Evolutionary conservation across 64 coral and sea anemone species (phyloP).

Genomic region (Astreopora myriophthalma): DNA sequence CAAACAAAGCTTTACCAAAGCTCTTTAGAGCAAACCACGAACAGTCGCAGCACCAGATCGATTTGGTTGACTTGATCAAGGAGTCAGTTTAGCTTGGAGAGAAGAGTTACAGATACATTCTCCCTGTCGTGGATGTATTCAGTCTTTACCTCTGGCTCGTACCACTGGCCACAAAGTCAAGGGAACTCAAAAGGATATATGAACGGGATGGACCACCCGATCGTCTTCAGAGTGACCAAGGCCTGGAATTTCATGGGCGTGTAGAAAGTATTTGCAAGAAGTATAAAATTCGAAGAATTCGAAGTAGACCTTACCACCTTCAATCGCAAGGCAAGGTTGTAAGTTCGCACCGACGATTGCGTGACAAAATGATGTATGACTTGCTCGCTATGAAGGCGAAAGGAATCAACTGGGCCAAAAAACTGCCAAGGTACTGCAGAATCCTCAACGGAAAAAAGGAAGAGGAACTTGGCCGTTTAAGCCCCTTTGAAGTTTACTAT

Average conservation of each 20-base stretch:
- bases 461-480: constrained; percentile 63
- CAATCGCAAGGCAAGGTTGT: constrained; percentile 47
- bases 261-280: constrained; percentile 1
- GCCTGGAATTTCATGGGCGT: not conserved
- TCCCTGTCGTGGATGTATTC: not conserved
- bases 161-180: not conserved
- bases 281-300: not conserved
- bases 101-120: not conserved
- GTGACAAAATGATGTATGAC: constrained; percentile 63
- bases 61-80: constrained; percentile 9
- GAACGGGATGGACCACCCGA: not conserved
- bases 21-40: not conserved
- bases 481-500: constrained; percentile 55
- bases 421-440: constrained; percentile 62
- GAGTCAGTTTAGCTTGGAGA: not conserved
- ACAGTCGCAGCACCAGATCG: not conserved
- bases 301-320: not conserved
- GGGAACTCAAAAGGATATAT: not conserved
- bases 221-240: not conserved
- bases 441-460: constrained; percentile 68
- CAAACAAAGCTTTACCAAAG: constrained; percentile 1
- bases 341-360: constrained; percentile 52
- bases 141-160: not conserved
- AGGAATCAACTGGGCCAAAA: constrained; percentile 69
- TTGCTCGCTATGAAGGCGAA: constrained; percentile 62